Conservation (phyloP, 2,888 invertebrate species). For the Drosophila rellima region DNA sequence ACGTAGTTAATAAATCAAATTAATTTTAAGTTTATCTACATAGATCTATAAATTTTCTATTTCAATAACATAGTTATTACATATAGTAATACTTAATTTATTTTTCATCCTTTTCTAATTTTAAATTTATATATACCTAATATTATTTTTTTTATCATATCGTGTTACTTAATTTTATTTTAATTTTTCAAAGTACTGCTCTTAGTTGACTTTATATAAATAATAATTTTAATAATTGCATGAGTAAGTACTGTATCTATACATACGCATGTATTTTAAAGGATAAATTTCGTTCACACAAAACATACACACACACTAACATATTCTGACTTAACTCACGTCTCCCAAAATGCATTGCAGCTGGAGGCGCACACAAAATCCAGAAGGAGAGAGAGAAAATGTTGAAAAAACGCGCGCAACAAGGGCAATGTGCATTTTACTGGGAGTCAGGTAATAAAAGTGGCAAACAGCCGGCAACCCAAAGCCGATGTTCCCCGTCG, state of each 20-base stretch:
- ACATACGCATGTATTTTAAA: neutral
- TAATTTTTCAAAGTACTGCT: too few species aligned
- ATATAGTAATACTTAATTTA: neutral
- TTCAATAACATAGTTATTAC: neutral
- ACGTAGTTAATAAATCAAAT: too few species aligned
- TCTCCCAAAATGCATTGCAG: slow-evolving; percentile 14
- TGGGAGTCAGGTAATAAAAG: slow-evolving; percentile 53
- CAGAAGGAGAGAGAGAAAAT: slow-evolving; percentile 9
- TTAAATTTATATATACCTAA: neutral
- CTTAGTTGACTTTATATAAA: too few species aligned
- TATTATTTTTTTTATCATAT: too few species aligned
- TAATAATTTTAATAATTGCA: too few species aligned
- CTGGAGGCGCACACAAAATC: slow-evolving; percentile 9
- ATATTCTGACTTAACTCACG: neutral
- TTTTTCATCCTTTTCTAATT: neutral
- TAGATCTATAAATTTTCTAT: neutral
- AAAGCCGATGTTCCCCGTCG: neutral
- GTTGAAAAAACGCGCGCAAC: slow-evolving; percentile 32
- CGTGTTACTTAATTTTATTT: too few species aligned
- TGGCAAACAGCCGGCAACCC: slow-evolving; percentile 48
- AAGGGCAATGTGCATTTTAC: slow-evolving; percentile 35
- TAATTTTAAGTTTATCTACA: neutral
- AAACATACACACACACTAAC: neutral
- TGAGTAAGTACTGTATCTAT: neutral
- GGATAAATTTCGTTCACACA: neutral